phyloP scores from a whole-genome alignment of 2,797 vertebrate genomes.

The Gambelia wislizenii region DNA sequence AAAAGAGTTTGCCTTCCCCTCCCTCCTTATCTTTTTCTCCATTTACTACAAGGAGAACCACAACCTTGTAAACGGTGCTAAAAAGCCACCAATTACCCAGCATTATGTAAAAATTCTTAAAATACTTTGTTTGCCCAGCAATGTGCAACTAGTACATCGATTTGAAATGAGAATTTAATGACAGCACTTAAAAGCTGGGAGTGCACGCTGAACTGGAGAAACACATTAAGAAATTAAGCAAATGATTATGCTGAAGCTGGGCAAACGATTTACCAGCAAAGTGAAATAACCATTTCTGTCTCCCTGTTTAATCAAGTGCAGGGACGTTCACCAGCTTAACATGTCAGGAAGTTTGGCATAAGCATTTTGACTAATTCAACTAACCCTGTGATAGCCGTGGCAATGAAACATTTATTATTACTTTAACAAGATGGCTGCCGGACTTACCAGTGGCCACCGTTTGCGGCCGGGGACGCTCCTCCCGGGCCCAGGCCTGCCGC shows the following conservation, averaged over 20 bases:
- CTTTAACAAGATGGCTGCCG: no score
- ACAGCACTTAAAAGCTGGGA: conserved; percentile 32
- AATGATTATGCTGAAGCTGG: conserved; percentile 11
- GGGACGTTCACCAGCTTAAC: conserved; percentile 7
- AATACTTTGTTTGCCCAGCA: conserved; percentile 22
- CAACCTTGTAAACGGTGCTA: background rate
- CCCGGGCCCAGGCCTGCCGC: no score
- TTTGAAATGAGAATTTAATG: background rate
- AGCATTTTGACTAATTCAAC: background rate
- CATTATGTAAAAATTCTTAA: conserved; percentile 1
- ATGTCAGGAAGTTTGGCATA: background rate
- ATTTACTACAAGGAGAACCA: background rate
- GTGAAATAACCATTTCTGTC: background rate
- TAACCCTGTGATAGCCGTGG: background rate
- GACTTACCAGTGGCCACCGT: no score
- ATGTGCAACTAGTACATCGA: fast-evolving
- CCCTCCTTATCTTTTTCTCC: background rate
- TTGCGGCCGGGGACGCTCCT: no score
- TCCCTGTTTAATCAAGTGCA: conserved; percentile 15
- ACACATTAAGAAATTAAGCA: conserved; percentile 23
- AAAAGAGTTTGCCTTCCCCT: background rate
- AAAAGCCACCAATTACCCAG: background rate
- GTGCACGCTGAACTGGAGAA: background rate
- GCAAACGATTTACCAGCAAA: conserved; percentile 29
- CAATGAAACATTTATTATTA: background rate